phyloP scores from a whole-genome alignment of 2,888 invertebrate genomes.

The Biston stratarius region DNA sequence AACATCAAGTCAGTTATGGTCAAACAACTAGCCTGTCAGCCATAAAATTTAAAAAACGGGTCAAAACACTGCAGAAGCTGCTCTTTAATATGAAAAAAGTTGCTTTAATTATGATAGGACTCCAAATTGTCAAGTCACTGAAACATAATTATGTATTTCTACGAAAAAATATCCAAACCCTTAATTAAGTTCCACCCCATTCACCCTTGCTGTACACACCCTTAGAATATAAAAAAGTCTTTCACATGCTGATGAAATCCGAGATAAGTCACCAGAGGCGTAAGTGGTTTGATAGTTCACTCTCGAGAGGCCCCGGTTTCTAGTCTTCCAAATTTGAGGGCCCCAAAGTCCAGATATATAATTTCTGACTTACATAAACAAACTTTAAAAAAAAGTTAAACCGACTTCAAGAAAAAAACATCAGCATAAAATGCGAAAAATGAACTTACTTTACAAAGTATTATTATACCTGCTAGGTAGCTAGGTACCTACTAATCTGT shows the following conservation, averaged over 20 bases:
- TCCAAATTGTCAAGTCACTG: constrained; percentile 10
- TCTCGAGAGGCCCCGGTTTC: not conserved
- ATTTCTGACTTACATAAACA: too few species aligned
- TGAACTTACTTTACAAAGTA: too few species aligned
- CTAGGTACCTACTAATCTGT: too few species aligned
- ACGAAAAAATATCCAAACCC: constrained; percentile 10
- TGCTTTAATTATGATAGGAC: not conserved
- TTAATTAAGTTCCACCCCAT: constrained; percentile 30
- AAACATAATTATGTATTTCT: constrained; percentile 14
- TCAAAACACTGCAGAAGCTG: too few species aligned
- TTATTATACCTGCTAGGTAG: too few species aligned
- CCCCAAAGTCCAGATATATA: not conserved
- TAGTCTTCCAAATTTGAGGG: not conserved
- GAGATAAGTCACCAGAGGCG: constrained; percentile 30
- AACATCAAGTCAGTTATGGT: too few species aligned
- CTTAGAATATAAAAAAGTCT: constrained; percentile 31
- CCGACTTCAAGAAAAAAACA: too few species aligned
- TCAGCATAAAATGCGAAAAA: too few species aligned
- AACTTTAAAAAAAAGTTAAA: too few species aligned
- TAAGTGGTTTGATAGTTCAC: not conserved
- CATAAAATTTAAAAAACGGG: too few species aligned
- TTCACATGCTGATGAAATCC: constrained; percentile 37
- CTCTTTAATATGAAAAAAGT: not conserved
- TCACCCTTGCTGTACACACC: constrained; percentile 23
- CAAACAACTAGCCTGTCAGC: too few species aligned